These are phyloP conservation scores for Anniella stebbinsi DNA, from an alignment of 2,797 vertebrate species.

Conservation along the genomic window DNA sequence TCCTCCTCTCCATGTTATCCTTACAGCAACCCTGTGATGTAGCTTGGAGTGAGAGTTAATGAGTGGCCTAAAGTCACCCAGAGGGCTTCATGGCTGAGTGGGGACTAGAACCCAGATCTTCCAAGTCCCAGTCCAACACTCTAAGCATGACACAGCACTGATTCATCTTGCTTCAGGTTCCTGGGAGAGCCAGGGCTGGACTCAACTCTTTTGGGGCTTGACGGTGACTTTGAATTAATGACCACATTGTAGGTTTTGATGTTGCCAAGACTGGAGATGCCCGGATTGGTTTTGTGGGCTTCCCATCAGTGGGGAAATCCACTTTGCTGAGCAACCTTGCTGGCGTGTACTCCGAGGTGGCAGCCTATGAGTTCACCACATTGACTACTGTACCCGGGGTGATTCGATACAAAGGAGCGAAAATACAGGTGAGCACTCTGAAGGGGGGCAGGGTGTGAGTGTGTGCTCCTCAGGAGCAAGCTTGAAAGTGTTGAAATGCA, in stretches of 20 bases:
- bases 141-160: no score
- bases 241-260: slow-evolving; percentile 89
- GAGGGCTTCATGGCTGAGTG: no score
- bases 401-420: slow-evolving; percentile 98
- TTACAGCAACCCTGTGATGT: no score
- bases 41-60: no score
- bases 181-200: background rate
- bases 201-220: background rate
- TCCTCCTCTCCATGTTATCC: no score
- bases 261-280: slow-evolving; percentile 98
- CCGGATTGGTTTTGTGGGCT: slow-evolving; percentile 96
- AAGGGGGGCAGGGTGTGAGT: background rate
- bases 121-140: no score
- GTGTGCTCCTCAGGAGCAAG: background rate
- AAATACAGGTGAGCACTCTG: slow-evolving; percentile 90
- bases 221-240: background rate
- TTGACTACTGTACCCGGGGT: slow-evolving; percentile 97
- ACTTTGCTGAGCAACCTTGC: slow-evolving; percentile 97
- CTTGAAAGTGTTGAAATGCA: background rate
- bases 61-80: no score
- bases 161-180: background rate
- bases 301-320: slow-evolving; percentile 98
- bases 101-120: no score
- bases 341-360: slow-evolving; percentile 98
- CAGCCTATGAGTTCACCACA: slow-evolving; percentile 98